phyloP scores from a whole-genome alignment of 2,113 vertebrate genomes.

The Corythornis madagascariensis region DNA sequence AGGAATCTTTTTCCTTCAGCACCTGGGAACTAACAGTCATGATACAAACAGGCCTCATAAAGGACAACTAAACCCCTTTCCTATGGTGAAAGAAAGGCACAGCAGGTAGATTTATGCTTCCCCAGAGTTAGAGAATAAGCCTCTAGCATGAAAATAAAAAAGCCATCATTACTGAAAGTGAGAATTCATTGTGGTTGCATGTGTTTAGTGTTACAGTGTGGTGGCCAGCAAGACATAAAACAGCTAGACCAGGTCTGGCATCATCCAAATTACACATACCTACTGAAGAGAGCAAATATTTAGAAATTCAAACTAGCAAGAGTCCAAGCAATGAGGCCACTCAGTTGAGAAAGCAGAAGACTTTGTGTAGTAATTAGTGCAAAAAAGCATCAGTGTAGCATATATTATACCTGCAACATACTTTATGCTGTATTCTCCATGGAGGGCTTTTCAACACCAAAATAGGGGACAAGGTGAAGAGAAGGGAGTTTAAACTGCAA shows the following conservation, averaged over 20 bases:
- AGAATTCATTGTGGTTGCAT: background rate
- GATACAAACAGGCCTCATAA: background rate
- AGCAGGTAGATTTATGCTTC: background rate
- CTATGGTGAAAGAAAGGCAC: background rate
- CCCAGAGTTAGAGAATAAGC: background rate
- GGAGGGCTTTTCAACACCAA: slow-evolving; percentile 26
- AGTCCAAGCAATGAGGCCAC: background rate
- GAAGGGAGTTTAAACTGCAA: slow-evolving; percentile 54
- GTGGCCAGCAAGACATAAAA: background rate
- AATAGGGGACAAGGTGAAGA: slow-evolving; percentile 10
- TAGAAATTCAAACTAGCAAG: background rate
- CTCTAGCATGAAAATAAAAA: background rate
- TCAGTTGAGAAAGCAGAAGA: background rate
- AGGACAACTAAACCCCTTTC: background rate
- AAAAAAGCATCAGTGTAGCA: background rate
- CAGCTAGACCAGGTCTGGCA: background rate
- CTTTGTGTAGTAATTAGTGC: background rate
- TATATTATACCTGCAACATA: background rate
- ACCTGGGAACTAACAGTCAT: background rate
- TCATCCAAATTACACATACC: background rate
- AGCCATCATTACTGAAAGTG: background rate
- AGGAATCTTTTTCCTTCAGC: background rate
- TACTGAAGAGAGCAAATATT: slow-evolving; percentile 5
- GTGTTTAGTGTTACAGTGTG: background rate
- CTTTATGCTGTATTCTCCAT: background rate